phyloP scores from a whole-genome alignment of 2,888 invertebrate species.

The Byasa hedistus region DNA sequence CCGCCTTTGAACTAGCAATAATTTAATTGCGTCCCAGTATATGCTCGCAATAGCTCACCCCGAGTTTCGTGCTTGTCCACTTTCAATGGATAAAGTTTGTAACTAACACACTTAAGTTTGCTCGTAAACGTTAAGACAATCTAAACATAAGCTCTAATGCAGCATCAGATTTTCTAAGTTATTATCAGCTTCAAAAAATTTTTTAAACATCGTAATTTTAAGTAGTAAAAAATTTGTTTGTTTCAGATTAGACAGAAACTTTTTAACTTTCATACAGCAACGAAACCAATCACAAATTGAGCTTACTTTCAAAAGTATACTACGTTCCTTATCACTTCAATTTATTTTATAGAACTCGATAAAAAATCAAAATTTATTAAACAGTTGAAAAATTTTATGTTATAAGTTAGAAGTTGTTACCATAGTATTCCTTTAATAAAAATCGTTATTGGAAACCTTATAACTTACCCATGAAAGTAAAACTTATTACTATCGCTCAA shows the following conservation, averaged over 20 bases:
- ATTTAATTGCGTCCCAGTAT: constrained; percentile 68
- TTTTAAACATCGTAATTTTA: neutral
- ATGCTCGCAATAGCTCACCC: constrained; percentile 42
- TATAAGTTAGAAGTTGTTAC: too few species aligned
- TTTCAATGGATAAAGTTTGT: constrained; percentile 61
- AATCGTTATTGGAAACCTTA: too few species aligned
- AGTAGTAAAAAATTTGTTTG: too few species aligned
- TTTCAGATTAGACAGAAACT: too few species aligned
- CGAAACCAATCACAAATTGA: too few species aligned
- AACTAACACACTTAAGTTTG: constrained; percentile 49
- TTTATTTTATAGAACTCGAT: neutral
- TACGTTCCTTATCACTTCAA: too few species aligned
- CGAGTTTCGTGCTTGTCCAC: constrained; percentile 50
- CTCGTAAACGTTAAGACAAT: constrained; percentile 24
- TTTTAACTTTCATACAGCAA: too few species aligned
- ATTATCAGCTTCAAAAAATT: neutral
- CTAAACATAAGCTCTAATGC: constrained; percentile 14
- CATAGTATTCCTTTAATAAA: too few species aligned
- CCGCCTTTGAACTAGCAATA: constrained; percentile 71
- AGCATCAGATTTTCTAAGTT: neutral
- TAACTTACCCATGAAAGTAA: too few species aligned
- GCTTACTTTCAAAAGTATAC: too few species aligned
- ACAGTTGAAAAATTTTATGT: neutral
- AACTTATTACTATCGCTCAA: neutral
- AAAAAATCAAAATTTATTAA: neutral